phyloP scores from a whole-genome alignment of 2,113 vertebrate genomes.

The Rhinolophus ferrumequinum region DNA sequence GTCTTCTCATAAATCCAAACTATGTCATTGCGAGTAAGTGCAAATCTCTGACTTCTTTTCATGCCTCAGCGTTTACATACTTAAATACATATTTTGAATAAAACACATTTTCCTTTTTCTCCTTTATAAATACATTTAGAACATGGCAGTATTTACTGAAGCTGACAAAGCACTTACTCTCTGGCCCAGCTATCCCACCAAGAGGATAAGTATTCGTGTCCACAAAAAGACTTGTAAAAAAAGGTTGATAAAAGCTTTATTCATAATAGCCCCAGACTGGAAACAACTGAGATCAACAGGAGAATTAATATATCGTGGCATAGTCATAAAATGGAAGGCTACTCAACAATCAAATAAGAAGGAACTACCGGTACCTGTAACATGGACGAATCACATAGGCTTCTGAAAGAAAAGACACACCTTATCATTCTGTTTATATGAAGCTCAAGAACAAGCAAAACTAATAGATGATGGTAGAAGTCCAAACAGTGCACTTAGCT shows the following conservation, averaged over 20 bases:
- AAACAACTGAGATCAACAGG: background rate
- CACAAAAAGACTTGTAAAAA: background rate
- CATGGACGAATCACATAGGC: background rate
- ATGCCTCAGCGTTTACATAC: background rate
- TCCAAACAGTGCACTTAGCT: background rate
- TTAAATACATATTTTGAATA: background rate
- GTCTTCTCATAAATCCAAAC: background rate
- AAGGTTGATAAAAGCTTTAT: background rate
- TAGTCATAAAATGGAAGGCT: background rate
- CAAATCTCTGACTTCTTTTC: conserved; percentile 10
- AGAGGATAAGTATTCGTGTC: background rate
- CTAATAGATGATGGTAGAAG: background rate
- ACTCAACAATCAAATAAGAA: background rate
- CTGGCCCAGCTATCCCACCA: background rate
- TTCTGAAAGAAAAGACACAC: background rate
- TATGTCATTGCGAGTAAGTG: background rate
- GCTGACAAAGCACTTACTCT: background rate
- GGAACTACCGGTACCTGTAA: background rate
- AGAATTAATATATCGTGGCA: background rate
- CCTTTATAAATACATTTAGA: background rate
- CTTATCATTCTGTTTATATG: background rate
- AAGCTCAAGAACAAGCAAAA: background rate
- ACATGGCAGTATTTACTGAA: background rate
- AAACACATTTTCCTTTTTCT: background rate
- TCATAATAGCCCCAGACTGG: background rate